These are phyloP conservation scores for Sporophila hypoxantha DNA, from an alignment of 2,113 vertebrate genomes.

Conservation along the genomic window DNA sequence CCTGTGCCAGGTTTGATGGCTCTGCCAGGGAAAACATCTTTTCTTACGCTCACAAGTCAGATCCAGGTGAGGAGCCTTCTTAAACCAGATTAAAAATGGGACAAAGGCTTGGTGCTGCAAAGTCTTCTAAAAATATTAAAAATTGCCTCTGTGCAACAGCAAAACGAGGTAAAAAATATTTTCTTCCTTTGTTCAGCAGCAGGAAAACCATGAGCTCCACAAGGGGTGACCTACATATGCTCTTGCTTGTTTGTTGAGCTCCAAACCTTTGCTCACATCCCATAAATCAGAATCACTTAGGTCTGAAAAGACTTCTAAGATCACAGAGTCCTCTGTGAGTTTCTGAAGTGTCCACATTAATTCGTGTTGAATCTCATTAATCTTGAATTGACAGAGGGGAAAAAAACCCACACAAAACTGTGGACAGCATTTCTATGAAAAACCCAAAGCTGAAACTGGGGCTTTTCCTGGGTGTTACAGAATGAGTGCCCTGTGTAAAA, in stretches of 20 bases:
- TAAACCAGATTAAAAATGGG: not conserved
- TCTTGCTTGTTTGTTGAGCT: not conserved
- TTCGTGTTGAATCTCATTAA: not conserved
- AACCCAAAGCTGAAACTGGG: not conserved
- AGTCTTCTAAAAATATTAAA: not conserved
- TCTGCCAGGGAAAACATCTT: not conserved
- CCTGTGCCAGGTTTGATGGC: not conserved
- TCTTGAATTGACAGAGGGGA: not conserved
- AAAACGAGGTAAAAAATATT: not conserved
- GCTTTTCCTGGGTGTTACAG: not conserved
- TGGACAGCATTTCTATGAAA: not conserved
- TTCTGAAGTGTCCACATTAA: not conserved
- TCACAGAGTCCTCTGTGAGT: not conserved
- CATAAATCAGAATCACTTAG: not conserved
- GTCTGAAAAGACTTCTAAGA: not conserved
- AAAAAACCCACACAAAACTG: rapidly evolving
- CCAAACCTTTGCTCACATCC: not conserved
- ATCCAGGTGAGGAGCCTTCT: not conserved
- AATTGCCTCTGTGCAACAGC: not conserved
- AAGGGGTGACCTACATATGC: not conserved
- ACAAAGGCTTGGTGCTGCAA: not conserved
- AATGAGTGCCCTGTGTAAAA: not conserved
- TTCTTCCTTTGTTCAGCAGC: not conserved
- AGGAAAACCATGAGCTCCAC: not conserved
- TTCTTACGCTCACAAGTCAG: not conserved